Evolutionary conservation across 2,113 vertebrate species (phyloP).

Genomic region (western clawed frog (Xenopus tropicalis)): UCB_Xtro_10.0 CM004450.2:73971501-73972000

Average conservation of each 20-base stretch:
- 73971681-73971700: background rate
- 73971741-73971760: conserved; percentile 91
- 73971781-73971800: conserved; percentile 82
- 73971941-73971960: background rate
- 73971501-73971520: background rate
- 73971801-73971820: conserved; percentile 88
- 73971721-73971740: conserved; percentile 90
- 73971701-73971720: conserved; percentile 90
- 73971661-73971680: background rate
- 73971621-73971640: conserved; percentile 78
- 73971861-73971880: too few relatives aligned
- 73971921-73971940: too few relatives aligned
- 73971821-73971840: conserved; percentile 86
- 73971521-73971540: background rate
- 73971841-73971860: conserved; percentile 70
- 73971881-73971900: too few relatives aligned
- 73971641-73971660: background rate
- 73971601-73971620: conserved; percentile 86
- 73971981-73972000: too few relatives aligned
- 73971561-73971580: conserved; percentile 95
- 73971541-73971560: conserved; percentile 73
- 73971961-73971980: background rate
- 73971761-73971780: conserved; percentile 88
- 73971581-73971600: conserved; percentile 89
- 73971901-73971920: too few relatives aligned